Evolutionary conservation across 2,797 vertebrate genomes (phyloP).

Genomic region (Squalus acanthias): DNA sequence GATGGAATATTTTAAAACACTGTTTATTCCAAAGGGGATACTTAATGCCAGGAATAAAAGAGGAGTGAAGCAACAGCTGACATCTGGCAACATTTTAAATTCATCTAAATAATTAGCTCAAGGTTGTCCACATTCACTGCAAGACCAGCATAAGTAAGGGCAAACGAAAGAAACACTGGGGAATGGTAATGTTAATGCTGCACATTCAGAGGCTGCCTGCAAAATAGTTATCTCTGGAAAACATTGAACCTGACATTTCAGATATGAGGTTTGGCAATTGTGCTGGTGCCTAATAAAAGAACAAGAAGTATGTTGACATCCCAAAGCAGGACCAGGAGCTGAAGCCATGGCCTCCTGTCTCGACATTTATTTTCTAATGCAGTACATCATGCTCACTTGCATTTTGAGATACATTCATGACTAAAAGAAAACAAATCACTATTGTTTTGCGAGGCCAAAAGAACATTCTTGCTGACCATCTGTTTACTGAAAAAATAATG

Average conservation of each 20-base stretch:
- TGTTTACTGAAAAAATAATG: background rate
- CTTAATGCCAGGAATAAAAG: background rate
- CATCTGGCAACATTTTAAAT: conserved; percentile 5
- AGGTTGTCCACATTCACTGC: background rate
- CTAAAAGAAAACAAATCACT: background rate
- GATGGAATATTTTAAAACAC: conserved; percentile 20
- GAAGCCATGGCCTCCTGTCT: background rate
- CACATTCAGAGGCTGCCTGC: background rate
- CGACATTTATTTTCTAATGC: background rate
- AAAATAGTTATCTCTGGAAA: background rate
- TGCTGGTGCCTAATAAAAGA: background rate
- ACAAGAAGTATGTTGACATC: background rate
- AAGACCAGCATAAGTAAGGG: background rate
- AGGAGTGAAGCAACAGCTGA: background rate
- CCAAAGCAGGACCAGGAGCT: background rate
- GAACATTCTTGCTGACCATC: background rate
- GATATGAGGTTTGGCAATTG: background rate
- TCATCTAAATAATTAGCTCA: background rate
- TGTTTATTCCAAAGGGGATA: background rate
- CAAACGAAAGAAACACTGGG: background rate
- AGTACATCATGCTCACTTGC: background rate
- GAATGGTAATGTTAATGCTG: background rate
- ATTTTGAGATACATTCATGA: background rate
- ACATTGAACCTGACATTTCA: background rate
- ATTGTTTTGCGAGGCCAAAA: background rate